Evolutionary conservation across 2,888 invertebrate genomes (phyloP), one percentile per base, ranked within the genome.

Genomic region (Mythimna ferrago): DNA sequence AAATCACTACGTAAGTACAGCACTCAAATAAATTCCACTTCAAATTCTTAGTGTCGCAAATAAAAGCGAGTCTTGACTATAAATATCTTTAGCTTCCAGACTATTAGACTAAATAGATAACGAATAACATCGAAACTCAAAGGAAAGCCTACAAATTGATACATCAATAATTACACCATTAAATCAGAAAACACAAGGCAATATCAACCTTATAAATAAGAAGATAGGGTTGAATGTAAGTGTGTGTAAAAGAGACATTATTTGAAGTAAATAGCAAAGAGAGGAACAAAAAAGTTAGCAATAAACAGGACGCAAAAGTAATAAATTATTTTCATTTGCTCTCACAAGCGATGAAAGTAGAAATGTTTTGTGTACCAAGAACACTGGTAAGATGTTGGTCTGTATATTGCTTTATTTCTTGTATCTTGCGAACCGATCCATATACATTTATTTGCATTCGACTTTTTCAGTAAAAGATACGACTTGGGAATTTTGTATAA

Each of bases 291-390:
- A 76, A 83, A 83, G 66, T 75, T 60, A 44, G 81, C 58, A 80
- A 85, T 83, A 85, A 83, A 83, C 84, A 80, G 77, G 81, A 85
- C 60, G 48, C 26, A 26, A 48, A 61, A 64, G 72, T 73, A 77
- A 85, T 83, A 83, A 85, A 85, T 83, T 83, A 83, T 83, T 72
- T 83, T 64, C 68, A 69, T 77, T 80, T 69, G 63, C 73, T 74
- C 72, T 68, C 63, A 63, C 41, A 54, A 72, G 61, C 71, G 16
- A 58, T 76, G 63, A 64, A 73, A 73, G 58, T 82, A 35, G 56
- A 57, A 80, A 83, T 73, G 75, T 68, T 68, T 65, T 68, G 41
- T 68, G 14, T 68, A 58, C 1, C 3, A 19, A 16, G 5, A 66
- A 48, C 14, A 14, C 6, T 19, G 41, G 58, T 56, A 2, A 6